phyloP scores from a whole-genome alignment of 2,888 invertebrate species.

The Rotaria macrura region DNA sequence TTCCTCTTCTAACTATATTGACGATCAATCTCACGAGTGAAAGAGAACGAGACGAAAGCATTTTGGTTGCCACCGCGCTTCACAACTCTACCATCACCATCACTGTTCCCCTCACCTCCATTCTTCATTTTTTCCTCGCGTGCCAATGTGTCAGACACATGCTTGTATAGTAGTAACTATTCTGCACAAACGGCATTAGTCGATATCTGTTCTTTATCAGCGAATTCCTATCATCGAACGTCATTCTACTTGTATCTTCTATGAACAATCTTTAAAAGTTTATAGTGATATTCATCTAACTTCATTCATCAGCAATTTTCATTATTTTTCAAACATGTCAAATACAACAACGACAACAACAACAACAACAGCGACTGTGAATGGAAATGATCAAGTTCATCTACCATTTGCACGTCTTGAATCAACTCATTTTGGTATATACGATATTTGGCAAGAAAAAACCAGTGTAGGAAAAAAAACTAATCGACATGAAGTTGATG shows the following conservation, averaged over 20 bases:
- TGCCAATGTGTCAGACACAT: conserved; percentile 8
- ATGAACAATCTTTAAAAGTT: not conserved
- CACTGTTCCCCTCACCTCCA: not conserved
- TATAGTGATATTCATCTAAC: too few species aligned
- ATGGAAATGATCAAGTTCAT: not conserved
- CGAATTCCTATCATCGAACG: not conserved
- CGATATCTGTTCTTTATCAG: not conserved
- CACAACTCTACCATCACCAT: not conserved
- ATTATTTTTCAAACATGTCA: not conserved
- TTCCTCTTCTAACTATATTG: not conserved
- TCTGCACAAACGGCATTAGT: not conserved
- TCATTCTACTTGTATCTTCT: not conserved
- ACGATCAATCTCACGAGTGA: not conserved
- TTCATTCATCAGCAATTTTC: too few species aligned
- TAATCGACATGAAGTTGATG: not conserved
- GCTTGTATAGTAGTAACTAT: not conserved
- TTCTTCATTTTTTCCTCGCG: not conserved
- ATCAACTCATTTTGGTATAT: not conserved
- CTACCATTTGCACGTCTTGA: conserved; percentile 1
- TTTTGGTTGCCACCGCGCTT: not conserved
- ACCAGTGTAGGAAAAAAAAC: not conserved
- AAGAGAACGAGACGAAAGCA: not conserved
- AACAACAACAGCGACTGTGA: not conserved
- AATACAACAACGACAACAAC: not conserved
- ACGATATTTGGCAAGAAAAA: conserved; percentile 15